These are phyloP conservation scores for Bombus vancouverensis DNA, from an alignment of 1,140 invertebrate genomes.

Conservation along the genomic window DNA sequence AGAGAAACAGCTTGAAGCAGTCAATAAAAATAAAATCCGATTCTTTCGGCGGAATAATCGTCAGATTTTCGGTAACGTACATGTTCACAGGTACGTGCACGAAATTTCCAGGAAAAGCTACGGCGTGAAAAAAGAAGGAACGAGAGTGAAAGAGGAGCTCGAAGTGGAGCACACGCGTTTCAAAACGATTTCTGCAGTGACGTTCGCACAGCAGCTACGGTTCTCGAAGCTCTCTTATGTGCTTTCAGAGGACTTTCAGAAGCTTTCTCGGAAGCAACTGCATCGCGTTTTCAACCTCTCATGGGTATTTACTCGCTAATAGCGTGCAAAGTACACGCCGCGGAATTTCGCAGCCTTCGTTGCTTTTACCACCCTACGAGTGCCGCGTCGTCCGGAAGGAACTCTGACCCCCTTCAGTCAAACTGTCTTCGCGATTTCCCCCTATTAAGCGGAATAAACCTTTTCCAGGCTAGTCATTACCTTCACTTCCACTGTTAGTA, in stretches of 20 bases:
- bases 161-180: background rate
- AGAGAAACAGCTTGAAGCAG: too few relatives aligned
- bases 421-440: conserved; percentile 23
- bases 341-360: conserved; percentile 45
- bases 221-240: conserved; percentile 34
- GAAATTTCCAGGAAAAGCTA: background rate
- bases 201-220: background rate
- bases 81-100: background rate
- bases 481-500: background rate
- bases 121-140: background rate
- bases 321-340: conserved; percentile 52
- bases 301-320: conserved; percentile 52
- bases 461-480: conserved; percentile 12
- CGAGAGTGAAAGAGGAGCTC: background rate
- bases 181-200: background rate
- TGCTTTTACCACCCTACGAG: conserved; percentile 17
- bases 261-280: conserved; percentile 40
- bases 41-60: too few relatives aligned
- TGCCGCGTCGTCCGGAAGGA: conserved; percentile 35
- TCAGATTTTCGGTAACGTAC: background rate
- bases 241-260: conserved; percentile 52
- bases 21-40: background rate
- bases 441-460: conserved; percentile 38
- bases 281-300: conserved; percentile 34
- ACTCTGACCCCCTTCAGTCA: background rate